Base-by-base conservation (phyloP, 2,888 invertebrate species). In the Cartodere bifasciata region DNA sequence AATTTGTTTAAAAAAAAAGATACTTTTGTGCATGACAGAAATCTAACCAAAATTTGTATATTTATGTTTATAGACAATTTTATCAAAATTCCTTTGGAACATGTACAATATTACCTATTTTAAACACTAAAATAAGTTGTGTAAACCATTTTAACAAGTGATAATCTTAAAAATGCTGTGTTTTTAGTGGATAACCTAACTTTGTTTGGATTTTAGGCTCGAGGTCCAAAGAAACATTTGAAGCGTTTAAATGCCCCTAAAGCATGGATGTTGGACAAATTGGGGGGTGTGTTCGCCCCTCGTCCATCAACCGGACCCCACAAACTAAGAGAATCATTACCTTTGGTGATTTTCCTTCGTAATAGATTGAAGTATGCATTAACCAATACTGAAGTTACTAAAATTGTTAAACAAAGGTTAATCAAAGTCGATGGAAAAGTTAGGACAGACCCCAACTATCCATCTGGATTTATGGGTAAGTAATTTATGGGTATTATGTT, bases 211-310 rank as follows among this genome's bases (percentile, higher is more conserved):
- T 62, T 65, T 11, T 60, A 88, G 94, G 92, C 88, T 67, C 86
- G 97, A 66, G 98, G 98, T 64, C 95, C 94, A 26, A 95, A 94
- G 67, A 95, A 97, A 72, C 97, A 97, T 70, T 74, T 99, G 74
- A 98, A 98, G 81, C 92, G 98, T 66, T 74, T 98, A 56, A 83
- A 87, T 62, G 98, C 98, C 37, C 98, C 98, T 7, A 95, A 94
- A 68, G 90, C 97, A 84, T 98, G 98, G 98, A 97, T 99, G 95
- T 78, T 98, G 75, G 97, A 95, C 73, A 99, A 98, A 68, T 69
- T 97, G 52, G 91, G 92, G 43, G 97, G 97, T 57, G 91, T 88
- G 36, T 97, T 90, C 60, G 97, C 98, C 46, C 97, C 97, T 41
- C 81, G 94, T 53, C 97, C 98, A 39, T 87, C 88, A 57, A 84